Percentiles rank a stretch among this genome's conserved stretches.
Evolutionary conservation across 2,888 invertebrate species (phyloP).

Genomic region (Nephrotoma flavescens): DNA sequence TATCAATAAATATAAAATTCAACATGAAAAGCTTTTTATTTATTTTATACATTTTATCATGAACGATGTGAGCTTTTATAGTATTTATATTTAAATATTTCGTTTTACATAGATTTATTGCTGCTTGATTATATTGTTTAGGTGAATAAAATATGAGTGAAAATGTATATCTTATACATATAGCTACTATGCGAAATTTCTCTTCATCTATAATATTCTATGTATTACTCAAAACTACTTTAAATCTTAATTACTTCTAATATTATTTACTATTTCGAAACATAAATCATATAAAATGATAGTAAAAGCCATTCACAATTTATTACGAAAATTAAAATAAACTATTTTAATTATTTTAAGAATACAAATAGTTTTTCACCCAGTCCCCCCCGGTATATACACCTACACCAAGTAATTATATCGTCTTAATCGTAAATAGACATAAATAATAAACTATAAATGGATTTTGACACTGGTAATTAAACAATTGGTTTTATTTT

Average conservation of each 20-base stretch:
- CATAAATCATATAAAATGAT: not conserved
- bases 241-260: not conserved
- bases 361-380: not conserved
- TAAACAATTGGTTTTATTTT: not conserved
- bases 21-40: not conserved
- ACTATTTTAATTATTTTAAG: not conserved
- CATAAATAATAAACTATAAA: not conserved
- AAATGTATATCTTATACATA: no score
- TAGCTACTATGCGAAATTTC: no score
- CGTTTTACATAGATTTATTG: no score
- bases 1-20: not conserved
- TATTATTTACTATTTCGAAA: not conserved
- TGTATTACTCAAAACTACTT: not conserved
- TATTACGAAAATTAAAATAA: not conserved
- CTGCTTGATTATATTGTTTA: no score
- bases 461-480: not conserved
- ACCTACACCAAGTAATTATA: not conserved
- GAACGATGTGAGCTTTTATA: not conserved
- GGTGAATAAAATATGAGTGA: no score
- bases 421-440: not conserved
- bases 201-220: no score
- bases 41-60: not conserved
- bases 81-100: not conserved
- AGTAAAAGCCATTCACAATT: not conserved
- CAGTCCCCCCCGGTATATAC: not conserved